These are phyloP conservation scores for Cheilosia grossa DNA, from an alignment of 2,888 invertebrate genomes.

Conservation along the genomic window DNA sequence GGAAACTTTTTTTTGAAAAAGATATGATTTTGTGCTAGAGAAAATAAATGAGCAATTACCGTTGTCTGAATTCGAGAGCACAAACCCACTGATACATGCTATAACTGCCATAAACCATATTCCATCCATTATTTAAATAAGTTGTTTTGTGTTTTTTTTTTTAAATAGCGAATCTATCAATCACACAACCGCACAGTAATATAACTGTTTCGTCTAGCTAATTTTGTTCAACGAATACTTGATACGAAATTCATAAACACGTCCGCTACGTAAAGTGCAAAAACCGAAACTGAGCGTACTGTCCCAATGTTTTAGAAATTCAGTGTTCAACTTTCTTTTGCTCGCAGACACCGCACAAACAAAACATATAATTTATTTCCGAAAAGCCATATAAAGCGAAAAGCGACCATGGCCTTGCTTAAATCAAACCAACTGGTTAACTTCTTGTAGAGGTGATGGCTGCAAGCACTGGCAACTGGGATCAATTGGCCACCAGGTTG, in stretches of 20 bases:
- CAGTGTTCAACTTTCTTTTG: conserved; percentile 61
- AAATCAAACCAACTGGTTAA: conserved; percentile 38
- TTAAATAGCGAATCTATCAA: background rate
- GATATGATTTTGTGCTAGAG: too few species aligned
- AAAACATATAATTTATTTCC: conserved; percentile 36
- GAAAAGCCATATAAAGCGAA: conserved; percentile 30
- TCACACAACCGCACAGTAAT: background rate
- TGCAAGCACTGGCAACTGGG: conserved; percentile 3
- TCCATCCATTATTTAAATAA: conserved; percentile 1
- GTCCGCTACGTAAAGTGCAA: conserved; percentile 40
- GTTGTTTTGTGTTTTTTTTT: background rate
- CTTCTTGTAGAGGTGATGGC: conserved; percentile 26
- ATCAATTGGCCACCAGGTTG: conserved; percentile 28
- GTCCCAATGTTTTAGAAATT: conserved; percentile 34
- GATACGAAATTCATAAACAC: conserved; percentile 28
- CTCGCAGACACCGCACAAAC: conserved; percentile 23
- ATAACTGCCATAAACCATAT: background rate
- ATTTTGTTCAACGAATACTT: conserved; percentile 1
- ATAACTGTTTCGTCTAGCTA: background rate
- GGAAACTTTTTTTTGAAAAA: too few species aligned
- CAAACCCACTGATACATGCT: background rate
- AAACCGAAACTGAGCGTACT: conserved; percentile 39
- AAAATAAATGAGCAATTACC: conserved; percentile 9
- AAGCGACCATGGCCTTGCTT: conserved; percentile 53
- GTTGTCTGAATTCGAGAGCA: conserved; percentile 11